phyloP scores from a whole-genome alignment of 2,113 vertebrate species.

The Empidonax traillii region DNA sequence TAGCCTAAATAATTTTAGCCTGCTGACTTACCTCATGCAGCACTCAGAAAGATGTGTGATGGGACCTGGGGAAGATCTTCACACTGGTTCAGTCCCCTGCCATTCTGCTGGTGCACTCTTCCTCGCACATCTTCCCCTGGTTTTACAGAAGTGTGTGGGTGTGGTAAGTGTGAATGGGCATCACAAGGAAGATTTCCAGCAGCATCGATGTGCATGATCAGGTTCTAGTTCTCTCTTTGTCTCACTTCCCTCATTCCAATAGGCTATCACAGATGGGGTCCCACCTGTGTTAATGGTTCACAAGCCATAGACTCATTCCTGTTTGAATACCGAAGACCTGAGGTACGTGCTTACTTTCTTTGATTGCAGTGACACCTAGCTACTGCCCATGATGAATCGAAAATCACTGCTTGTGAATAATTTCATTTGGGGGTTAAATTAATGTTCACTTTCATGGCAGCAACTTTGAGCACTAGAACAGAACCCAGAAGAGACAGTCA shows the following conservation, averaged over 20 bases:
- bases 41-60: background rate
- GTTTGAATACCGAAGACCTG: background rate
- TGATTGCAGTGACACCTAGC: background rate
- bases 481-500: background rate
- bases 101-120: background rate
- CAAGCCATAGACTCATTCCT: background rate
- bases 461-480: background rate
- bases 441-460: background rate
- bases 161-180: background rate
- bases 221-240: background rate
- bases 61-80: background rate
- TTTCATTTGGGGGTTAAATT: background rate
- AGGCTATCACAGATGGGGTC: rapidly evolving
- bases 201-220: background rate
- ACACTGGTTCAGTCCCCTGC: background rate
- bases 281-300: background rate
- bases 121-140: background rate
- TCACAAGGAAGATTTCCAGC: background rate
- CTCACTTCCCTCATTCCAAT: background rate
- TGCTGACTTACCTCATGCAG: background rate
- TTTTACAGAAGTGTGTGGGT: background rate
- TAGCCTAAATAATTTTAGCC: background rate
- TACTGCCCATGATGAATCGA: background rate
- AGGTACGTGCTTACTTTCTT: background rate
- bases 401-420: background rate